Evolutionary conservation across 2,113 vertebrate species (phyloP).

Genomic region (Speoplatyrhinus poulsoni): DNA sequence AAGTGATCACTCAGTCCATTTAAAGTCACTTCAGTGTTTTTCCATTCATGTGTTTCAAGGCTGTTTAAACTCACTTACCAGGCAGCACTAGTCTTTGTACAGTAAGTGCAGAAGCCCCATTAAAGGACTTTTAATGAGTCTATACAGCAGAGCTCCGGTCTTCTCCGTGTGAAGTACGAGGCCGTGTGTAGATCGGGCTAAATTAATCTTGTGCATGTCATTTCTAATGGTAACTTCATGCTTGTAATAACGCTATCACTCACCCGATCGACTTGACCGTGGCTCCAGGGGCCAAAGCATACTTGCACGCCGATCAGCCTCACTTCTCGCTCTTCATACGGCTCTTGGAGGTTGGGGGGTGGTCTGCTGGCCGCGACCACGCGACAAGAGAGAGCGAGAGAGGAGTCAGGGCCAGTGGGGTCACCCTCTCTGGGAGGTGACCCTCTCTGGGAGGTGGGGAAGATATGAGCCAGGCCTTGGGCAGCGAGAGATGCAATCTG

Average conservation of each 20-base stretch:
- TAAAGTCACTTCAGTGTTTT: too few relatives aligned
- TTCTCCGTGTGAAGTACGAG: background rate
- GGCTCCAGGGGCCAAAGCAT: background rate
- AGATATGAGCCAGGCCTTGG: too few relatives aligned
- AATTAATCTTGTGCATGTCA: slow-evolving; percentile 4
- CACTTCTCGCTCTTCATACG: too few relatives aligned
- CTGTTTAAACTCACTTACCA: background rate
- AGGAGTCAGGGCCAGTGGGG: too few relatives aligned
- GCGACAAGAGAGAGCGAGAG: too few relatives aligned
- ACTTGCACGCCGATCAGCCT: background rate
- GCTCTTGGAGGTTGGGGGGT: too few relatives aligned
- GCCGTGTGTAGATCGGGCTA: background rate
- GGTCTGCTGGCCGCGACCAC: too few relatives aligned
- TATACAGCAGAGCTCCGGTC: background rate
- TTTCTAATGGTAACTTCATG: slow-evolving; percentile 9
- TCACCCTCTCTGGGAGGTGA: too few relatives aligned
- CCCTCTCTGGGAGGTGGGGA: too few relatives aligned
- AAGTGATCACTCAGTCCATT: too few relatives aligned
- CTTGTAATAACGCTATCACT: slow-evolving; percentile 13
- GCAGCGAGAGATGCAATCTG: too few relatives aligned
- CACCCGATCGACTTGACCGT: background rate
- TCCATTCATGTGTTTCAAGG: background rate
- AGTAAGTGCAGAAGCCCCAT: background rate
- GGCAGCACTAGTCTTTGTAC: background rate
- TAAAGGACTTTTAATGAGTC: background rate